A percentile compares a stretch with the other conserved stretches of the same genome.
Evolutionary conservation across 2,888 invertebrate genomes (phyloP).

Genomic region (Sepioteuthis lessoniana): DNA sequence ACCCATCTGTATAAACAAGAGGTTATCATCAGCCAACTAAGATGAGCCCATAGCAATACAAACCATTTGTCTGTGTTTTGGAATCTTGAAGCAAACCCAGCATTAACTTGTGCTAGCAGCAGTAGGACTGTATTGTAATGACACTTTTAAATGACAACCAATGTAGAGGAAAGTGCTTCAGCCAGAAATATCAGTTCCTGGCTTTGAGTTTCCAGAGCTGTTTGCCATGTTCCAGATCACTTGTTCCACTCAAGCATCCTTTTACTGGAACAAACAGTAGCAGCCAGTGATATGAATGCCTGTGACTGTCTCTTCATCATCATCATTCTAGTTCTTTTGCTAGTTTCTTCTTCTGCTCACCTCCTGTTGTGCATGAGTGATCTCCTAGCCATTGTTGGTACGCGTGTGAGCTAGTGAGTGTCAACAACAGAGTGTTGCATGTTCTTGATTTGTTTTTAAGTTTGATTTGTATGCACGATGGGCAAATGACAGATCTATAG

Average conservation of each 20-base stretch:
- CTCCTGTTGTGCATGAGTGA: slow-evolving; percentile 16
- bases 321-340: background rate
- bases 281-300: background rate
- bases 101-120: background rate
- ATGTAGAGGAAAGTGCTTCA: background rate
- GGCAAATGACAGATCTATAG: slow-evolving; percentile 38
- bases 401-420: background rate
- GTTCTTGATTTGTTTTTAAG: slow-evolving; percentile 17
- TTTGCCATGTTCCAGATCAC: slow-evolving; percentile 24
- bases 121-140: background rate
- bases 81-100: background rate
- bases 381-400: background rate
- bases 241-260: background rate
- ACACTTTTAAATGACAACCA: background rate
- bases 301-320: background rate
- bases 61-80: background rate
- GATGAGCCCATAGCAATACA: background rate
- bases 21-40: background rate
- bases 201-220: background rate
- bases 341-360: background rate
- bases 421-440: background rate
- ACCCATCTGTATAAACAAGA: background rate
- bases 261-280: background rate
- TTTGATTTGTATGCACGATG: slow-evolving; percentile 2
- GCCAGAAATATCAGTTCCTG: background rate